Evolutionary conservation across 2,888 invertebrate species (phyloP).

Genomic region (Ptychoptera albimana): DNA sequence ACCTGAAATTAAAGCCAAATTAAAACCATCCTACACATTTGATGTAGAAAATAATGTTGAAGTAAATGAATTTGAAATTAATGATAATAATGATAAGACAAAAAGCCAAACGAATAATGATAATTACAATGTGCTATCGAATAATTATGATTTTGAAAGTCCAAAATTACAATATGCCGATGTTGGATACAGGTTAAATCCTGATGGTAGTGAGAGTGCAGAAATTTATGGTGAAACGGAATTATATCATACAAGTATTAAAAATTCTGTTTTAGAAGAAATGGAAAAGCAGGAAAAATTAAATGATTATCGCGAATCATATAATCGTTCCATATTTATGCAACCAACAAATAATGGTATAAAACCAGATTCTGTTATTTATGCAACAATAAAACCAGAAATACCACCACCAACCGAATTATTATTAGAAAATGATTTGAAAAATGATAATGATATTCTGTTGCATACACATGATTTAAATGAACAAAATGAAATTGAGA

Average conservation of each 20-base stretch:
- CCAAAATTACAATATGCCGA: constrained; percentile 28
- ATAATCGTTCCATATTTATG: constrained; percentile 1
- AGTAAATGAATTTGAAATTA: constrained; percentile 1
- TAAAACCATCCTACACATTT: constrained; percentile 23
- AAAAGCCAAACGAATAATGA: constrained; percentile 5
- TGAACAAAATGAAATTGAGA: constrained; percentile 5
- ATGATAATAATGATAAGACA: constrained; percentile 5
- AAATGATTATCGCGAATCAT: constrained; percentile 1
- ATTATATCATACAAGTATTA: constrained; percentile 18
- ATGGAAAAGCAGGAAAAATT: constrained; percentile 1
- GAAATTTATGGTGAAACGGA: constrained; percentile 30
- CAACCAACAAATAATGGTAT: background rate
- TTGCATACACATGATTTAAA: constrained; percentile 3
- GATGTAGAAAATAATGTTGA: constrained; percentile 4
- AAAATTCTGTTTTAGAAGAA: constrained; percentile 24
- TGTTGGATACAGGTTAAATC: constrained; percentile 30
- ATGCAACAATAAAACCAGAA: constrained; percentile 30
- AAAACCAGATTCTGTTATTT: constrained; percentile 19
- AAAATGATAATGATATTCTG: constrained; percentile 3
- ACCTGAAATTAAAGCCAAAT: constrained; percentile 49
- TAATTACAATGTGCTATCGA: background rate
- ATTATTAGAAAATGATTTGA: constrained; percentile 14
- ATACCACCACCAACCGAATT: constrained; percentile 17
- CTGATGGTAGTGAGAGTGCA: constrained; percentile 29
- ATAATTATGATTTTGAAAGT: constrained; percentile 13